Evolutionary conservation across 1,140 invertebrate species (phyloP).

Genomic region (Caenorhabditis inopinata): DNA sequence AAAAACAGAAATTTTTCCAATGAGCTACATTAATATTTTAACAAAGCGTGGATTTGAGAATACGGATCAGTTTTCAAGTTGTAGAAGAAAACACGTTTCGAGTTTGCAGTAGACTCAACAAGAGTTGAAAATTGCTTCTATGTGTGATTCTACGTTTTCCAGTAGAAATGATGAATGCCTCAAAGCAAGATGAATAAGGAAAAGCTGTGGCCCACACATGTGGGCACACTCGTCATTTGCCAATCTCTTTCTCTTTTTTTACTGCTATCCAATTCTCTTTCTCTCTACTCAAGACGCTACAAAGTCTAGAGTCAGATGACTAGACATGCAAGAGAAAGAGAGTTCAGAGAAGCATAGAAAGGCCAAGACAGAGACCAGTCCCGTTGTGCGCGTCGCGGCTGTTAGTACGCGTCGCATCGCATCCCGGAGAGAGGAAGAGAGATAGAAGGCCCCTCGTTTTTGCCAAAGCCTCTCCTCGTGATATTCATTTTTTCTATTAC

Average conservation of each 20-base stretch:
- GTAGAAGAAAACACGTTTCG: too few relatives aligned
- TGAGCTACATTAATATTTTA: too few relatives aligned
- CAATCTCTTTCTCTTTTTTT: not conserved
- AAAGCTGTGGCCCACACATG: not conserved
- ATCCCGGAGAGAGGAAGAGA: not conserved
- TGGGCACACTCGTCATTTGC: not conserved
- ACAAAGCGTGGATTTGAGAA: too few relatives aligned
- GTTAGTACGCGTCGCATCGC: conserved; percentile 2
- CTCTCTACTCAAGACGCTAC: not conserved
- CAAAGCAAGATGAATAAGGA: not conserved
- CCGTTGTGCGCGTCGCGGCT: not conserved
- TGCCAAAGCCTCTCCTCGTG: not conserved
- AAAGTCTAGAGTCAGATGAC: not conserved
- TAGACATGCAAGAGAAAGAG: too few relatives aligned
- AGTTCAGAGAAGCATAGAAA: not conserved
- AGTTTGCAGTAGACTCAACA: too few relatives aligned
- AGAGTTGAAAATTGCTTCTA: too few relatives aligned
- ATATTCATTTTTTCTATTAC: not conserved
- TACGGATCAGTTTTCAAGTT: too few relatives aligned
- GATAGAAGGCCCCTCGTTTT: not conserved
- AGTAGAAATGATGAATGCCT: too few relatives aligned
- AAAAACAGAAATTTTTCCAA: too few relatives aligned
- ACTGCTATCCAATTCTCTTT: not conserved
- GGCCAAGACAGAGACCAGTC: not conserved
- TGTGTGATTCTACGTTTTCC: too few relatives aligned